Conservation (phyloP, 2,888 invertebrate species). For the Watsonalla cultraria region DNA sequence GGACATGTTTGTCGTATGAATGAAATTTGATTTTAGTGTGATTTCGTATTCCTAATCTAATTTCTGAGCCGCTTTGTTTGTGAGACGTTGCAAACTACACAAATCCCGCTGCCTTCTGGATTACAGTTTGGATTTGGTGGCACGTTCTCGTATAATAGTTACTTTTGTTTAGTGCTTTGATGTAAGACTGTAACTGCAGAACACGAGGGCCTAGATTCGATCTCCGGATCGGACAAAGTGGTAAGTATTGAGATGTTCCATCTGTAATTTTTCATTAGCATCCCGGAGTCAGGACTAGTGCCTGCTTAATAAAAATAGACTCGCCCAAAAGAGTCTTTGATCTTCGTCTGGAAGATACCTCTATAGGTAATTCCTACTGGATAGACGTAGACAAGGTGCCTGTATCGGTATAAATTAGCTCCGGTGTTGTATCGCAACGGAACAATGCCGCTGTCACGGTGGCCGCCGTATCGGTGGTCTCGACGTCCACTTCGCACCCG, state of each 20-base stretch:
- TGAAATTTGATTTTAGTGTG: slow-evolving; percentile 55
- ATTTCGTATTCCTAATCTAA: slow-evolving; percentile 52
- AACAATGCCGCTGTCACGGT: slow-evolving; percentile 70
- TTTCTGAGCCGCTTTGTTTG: slow-evolving; percentile 47
- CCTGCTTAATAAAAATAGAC: too few species aligned
- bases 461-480: slow-evolving; percentile 55
- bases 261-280: too few species aligned
- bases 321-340: too few species aligned
- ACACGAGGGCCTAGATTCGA: too few species aligned
- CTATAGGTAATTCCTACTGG: slow-evolving; percentile 16
- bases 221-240: too few species aligned
- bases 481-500: slow-evolving; percentile 45
- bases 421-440: slow-evolving; percentile 51
- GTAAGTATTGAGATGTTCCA: too few species aligned
- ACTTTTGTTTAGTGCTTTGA: slow-evolving; percentile 11
- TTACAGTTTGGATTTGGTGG: slow-evolving; percentile 17
- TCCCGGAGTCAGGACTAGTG: too few species aligned
- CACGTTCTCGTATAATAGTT: too few species aligned
- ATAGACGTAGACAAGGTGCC: slow-evolving; percentile 53
- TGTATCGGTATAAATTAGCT: slow-evolving; percentile 70
- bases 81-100: slow-evolving; percentile 36
- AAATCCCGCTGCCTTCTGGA: slow-evolving; percentile 33
- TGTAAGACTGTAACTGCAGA: too few species aligned
- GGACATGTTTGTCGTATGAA: slow-evolving; percentile 61
- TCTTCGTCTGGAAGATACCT: too few species aligned